Conservation (phyloP, 1,140 invertebrate species). For the Pachypeltis micranthus region DNA sequence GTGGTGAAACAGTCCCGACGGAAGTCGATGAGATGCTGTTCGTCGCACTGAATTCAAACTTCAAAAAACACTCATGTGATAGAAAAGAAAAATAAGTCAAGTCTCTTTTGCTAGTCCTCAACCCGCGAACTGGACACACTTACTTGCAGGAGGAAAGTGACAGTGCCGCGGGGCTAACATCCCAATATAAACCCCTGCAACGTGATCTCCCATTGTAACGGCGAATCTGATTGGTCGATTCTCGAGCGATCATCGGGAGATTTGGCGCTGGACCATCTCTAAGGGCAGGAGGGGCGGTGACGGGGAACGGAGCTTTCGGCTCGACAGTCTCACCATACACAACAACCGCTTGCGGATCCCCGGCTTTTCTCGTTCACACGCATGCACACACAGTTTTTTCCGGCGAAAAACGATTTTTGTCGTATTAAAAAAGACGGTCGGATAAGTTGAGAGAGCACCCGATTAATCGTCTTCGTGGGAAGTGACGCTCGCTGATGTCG, state of each 20-base stretch:
- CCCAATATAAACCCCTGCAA: constrained; percentile 77
- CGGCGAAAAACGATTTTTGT: no score
- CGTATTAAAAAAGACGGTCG: no score
- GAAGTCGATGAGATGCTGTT: not conserved
- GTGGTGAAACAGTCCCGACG: constrained; percentile 2
- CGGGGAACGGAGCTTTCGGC: not conserved
- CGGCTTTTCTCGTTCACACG: no score
- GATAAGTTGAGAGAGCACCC: no score
- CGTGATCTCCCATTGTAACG: constrained; percentile 55
- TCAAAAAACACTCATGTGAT: constrained; percentile 21
- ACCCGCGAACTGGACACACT: constrained; percentile 44
- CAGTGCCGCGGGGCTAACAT: constrained; percentile 48
- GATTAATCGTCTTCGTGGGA: no score
- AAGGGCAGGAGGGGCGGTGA: no score
- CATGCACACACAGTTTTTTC: no score
- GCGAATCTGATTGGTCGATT: constrained; percentile 36
- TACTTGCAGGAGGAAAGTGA: constrained; percentile 89
- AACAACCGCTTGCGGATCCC: not conserved
- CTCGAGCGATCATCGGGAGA: not conserved
- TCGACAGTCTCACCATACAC: not conserved
- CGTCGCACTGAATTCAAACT: not conserved
- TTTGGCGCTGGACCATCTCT: constrained; percentile 5
- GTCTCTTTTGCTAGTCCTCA: no score
- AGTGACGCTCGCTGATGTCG: no score
- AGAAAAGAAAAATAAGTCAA: constrained; percentile 28